phyloP scores from a whole-genome alignment of 2,113 vertebrate genomes.

The Pogona vitticeps region DNA sequence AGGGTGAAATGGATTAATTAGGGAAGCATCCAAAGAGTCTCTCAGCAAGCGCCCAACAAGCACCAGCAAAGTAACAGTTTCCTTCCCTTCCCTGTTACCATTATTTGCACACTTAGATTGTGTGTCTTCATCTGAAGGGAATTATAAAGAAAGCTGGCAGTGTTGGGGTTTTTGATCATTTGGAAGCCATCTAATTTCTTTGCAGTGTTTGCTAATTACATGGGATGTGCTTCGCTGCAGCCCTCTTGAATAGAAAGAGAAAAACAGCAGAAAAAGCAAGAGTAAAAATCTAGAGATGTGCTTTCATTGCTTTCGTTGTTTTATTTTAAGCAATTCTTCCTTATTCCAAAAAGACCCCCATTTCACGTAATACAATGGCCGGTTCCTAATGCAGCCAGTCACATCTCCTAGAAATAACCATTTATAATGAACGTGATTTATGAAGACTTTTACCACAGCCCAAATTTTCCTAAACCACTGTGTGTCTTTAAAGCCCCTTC shows the following conservation, averaged over 20 bases:
- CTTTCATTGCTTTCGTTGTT: not conserved
- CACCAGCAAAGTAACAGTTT: slow-evolving; percentile 51
- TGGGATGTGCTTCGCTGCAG: not conserved
- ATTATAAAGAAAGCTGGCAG: not conserved
- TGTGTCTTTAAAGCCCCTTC: too few species aligned
- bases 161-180: not conserved
- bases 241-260: not conserved
- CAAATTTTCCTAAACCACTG: too few species aligned
- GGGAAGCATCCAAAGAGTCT: slow-evolving; percentile 52
- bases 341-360: not conserved
- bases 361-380: not conserved
- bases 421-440: not conserved
- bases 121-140: slow-evolving; percentile 54
- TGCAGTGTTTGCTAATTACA: not conserved
- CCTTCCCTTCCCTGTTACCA: slow-evolving; percentile 14
- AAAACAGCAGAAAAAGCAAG: not conserved
- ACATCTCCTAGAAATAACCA: too few species aligned
- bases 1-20: slow-evolving; percentile 64
- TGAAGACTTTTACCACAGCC: too few species aligned
- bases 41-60: slow-evolving; percentile 3
- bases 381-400: not conserved
- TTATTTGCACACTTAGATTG: slow-evolving; percentile 39
- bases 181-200: not conserved
- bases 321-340: not conserved
- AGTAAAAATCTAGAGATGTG: not conserved